Base-by-base conservation (phyloP, 2,888 invertebrate genomes). In the Fragum fragum region DNA sequence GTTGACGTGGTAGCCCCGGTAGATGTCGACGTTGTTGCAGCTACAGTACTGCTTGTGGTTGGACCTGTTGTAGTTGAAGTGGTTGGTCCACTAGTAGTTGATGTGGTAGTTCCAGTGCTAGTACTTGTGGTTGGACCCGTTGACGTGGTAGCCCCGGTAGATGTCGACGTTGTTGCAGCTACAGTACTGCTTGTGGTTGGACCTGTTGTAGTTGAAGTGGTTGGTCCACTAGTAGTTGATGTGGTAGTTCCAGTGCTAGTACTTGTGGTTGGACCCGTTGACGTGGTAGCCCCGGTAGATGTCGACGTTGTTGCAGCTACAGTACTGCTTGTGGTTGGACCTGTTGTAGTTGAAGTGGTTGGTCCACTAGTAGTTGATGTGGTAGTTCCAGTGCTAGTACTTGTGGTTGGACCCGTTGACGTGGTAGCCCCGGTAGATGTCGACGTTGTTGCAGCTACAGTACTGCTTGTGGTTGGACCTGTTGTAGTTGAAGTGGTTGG, bases 121-220 rank as follows among this genome's bases (percentile, higher is more conserved):
- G 47, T 47, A 47, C 47, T 47, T 47, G 47, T 9, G 5, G 47
- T 47, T 18, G 47, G 47, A 47, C 47, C 47, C 14, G 47, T 47
- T 47, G 47, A 47, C 47, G 16, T 47, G 14, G 47, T 47, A 47
- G 47, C 47, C 14, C 14, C 47, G 47, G 47, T 47, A 5, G 47
- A 47, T 47, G 47, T 47, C 47, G 47, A 47, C 47, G 47, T 47
- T 47, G 47, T 47, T 47, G 47, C 47, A 47, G 47, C 47, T 47
- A 14, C 16, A 47, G 47, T 47, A 47, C 47, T 47, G 47, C 47
- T 47, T 47, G 47, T 47, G 18, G 47, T 47, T 47, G 47, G 47
- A 47, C 47, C 47, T 47, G 47, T 47, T 47, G 47, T 47, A 47
- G 47, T 9, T 5, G 47, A 47, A 47, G 47, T 47, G 14, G 47